Evolutionary conservation across 2,113 vertebrate species (phyloP).

Genomic region (Microtus richardsoni): DNA sequence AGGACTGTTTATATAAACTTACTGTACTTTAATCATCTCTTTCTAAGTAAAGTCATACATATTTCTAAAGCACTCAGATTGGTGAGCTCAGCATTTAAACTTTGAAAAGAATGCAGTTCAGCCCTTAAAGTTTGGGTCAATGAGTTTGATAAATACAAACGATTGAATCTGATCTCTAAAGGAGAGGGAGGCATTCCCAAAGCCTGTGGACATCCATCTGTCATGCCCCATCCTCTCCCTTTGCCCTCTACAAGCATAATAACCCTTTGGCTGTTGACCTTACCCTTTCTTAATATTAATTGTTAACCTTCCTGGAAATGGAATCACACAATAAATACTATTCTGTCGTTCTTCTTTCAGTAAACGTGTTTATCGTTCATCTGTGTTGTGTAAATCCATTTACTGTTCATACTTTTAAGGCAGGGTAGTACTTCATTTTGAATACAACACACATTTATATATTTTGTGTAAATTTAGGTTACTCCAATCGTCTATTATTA

Average conservation of each 20-base stretch:
- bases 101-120: background rate
- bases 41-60: background rate
- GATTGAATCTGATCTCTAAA: background rate
- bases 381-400: background rate
- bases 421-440: background rate
- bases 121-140: background rate
- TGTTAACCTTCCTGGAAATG: background rate
- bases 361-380: background rate
- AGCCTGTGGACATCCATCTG: background rate
- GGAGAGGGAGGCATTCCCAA: background rate
- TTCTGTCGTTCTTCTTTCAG: background rate
- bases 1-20: background rate
- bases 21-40: background rate
- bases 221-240: background rate
- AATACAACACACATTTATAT: background rate
- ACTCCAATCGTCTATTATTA: background rate
- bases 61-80: background rate
- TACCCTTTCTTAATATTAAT: background rate
- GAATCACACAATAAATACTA: background rate
- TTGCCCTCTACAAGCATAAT: background rate
- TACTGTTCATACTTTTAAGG: background rate
- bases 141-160: background rate
- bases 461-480: constrained; percentile 17
- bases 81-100: background rate
- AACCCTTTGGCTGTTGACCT: background rate